Conservation (phyloP, 2,888 invertebrate species). For the Ophonus ardosiacus region DNA sequence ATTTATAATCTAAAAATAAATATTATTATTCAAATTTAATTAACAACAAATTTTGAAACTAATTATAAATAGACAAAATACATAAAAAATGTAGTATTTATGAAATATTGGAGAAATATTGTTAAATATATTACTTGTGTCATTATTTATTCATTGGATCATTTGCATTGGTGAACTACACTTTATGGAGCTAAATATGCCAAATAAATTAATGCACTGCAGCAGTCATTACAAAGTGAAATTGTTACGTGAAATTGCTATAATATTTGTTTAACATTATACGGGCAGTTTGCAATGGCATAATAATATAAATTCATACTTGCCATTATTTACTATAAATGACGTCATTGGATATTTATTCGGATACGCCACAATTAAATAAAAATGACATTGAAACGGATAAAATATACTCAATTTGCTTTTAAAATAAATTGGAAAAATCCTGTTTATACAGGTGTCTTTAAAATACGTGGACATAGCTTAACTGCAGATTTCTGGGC, state of each 20-base stretch:
- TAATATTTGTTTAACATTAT: background rate
- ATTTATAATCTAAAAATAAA: conserved; percentile 16
- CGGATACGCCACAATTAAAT: too few relatives aligned
- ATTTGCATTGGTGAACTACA: background rate
- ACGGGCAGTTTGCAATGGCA: background rate
- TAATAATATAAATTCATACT: background rate
- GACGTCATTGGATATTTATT: too few relatives aligned
- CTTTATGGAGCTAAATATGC: background rate
- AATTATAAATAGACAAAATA: conserved; percentile 18
- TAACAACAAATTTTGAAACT: conserved; percentile 4
- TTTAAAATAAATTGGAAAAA: too few relatives aligned
- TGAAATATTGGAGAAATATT: background rate
- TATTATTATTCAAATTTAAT: conserved; percentile 12
- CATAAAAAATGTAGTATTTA: background rate
- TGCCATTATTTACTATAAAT: too few relatives aligned
- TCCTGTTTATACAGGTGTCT: too few relatives aligned
- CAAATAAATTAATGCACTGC: background rate
- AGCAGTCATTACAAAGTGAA: background rate
- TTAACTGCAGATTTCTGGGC: too few relatives aligned
- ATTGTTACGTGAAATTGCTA: background rate
- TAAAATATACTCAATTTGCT: too few relatives aligned
- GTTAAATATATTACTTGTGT: background rate
- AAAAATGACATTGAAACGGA: too few relatives aligned
- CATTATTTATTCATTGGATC: background rate
- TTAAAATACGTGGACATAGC: too few relatives aligned